Evolutionary conservation across 1,140 invertebrate species (phyloP).

Genomic region (Bombyx mandarina): DNA sequence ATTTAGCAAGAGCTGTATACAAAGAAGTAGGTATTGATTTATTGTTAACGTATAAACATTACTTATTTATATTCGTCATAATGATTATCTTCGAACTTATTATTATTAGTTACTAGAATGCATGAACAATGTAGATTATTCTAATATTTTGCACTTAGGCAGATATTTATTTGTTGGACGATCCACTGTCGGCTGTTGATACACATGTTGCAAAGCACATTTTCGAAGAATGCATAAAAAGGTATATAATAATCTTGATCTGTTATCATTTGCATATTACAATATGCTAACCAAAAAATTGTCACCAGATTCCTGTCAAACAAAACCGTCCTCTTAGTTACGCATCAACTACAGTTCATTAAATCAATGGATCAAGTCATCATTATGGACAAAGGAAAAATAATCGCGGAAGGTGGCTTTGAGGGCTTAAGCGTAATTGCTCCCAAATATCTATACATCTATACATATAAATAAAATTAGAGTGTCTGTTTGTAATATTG

Average conservation of each 20-base stretch:
- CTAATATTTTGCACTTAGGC: conserved; percentile 59
- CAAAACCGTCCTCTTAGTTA: conserved; percentile 84
- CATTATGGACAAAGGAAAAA: conserved; percentile 75
- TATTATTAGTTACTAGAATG: conserved; percentile 4
- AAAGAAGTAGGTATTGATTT: conserved; percentile 57
- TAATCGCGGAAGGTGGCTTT: conserved; percentile 48
- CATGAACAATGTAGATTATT: neutral
- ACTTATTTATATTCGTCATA: neutral
- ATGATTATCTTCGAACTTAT: conserved; percentile 27
- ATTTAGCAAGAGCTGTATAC: conserved; percentile 60
- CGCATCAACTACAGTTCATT: conserved; percentile 88
- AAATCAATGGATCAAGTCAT: conserved; percentile 81
- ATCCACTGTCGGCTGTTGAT: conserved; percentile 87
- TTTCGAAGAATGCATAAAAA: conserved; percentile 70
- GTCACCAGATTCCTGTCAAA: conserved; percentile 73
- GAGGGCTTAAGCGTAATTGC: conserved; percentile 43
- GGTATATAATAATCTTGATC: conserved; percentile 5
- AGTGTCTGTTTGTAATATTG: no score
- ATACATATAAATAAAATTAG: neutral
- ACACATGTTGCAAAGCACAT: conserved; percentile 84
- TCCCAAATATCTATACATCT: neutral
- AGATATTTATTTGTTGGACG: conserved; percentile 85
- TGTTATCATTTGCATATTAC: neutral
- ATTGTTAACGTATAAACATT: conserved; percentile 28
- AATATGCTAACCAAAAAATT: neutral